Conservation (phyloP, 2,797 vertebrate species). For the Helarctos malayanus region DNA sequence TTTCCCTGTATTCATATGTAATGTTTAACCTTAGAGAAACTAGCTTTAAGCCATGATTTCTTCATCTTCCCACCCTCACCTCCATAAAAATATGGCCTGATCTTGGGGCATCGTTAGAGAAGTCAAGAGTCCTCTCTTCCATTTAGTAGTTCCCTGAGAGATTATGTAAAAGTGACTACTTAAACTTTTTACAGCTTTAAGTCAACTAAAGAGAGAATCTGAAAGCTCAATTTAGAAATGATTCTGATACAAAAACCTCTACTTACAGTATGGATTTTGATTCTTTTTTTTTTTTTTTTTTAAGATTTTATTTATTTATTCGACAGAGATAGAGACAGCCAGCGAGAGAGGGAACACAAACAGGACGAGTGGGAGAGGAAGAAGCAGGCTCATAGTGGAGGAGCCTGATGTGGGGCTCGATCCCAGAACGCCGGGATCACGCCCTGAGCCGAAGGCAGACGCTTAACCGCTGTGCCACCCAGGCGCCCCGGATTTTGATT, state of each 20-base stretch:
- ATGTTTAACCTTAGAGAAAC: background rate
- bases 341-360: too few relatives aligned
- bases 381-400: too few relatives aligned
- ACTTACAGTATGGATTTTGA: background rate
- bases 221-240: constrained; percentile 32
- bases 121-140: background rate
- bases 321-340: too few relatives aligned
- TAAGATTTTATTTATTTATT: too few relatives aligned
- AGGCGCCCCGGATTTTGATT: background rate
- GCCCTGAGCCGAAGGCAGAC: too few relatives aligned
- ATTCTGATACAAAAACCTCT: constrained; percentile 19
- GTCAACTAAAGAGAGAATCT: background rate
- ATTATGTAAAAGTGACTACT: background rate
- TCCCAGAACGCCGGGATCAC: too few relatives aligned
- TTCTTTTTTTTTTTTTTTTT: too few relatives aligned
- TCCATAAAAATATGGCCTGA: background rate
- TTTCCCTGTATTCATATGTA: background rate
- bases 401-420: too few relatives aligned
- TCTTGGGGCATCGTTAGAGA: background rate
- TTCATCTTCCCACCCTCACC: background rate
- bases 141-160: constrained; percentile 21
- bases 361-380: too few relatives aligned
- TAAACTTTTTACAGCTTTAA: background rate
- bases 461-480: too few relatives aligned
- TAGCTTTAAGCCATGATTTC: background rate